Conservation (phyloP, 2,797 vertebrate genomes). For the Arremon brunneinucha region DNA sequence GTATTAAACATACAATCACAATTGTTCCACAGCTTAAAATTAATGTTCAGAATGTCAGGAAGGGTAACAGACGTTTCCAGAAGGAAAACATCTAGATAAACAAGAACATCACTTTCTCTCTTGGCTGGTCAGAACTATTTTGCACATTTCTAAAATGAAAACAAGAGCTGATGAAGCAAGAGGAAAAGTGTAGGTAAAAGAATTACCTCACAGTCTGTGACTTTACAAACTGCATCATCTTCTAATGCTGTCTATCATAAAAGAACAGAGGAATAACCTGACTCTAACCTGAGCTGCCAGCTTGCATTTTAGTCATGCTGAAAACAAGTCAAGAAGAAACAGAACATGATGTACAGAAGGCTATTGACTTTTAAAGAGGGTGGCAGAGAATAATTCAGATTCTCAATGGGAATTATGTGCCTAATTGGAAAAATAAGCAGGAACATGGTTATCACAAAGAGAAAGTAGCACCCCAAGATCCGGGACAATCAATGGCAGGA, state of each 20-base stretch:
- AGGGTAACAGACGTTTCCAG: not conserved
- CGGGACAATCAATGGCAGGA: not conserved
- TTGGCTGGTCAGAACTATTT: not conserved
- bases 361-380: constrained; percentile 5
- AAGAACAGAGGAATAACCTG: not conserved
- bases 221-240: not conserved
- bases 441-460: constrained; percentile 22
- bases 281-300: not conserved
- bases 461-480: constrained; percentile 17
- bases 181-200: not conserved
- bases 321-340: constrained; percentile 40
- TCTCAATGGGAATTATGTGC: constrained; percentile 20
- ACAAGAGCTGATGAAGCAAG: not conserved
- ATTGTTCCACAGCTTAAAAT: not conserved
- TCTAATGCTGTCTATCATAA: not conserved
- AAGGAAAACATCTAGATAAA: not conserved
- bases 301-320: not conserved
- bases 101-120: not conserved
- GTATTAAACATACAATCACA: not conserved
- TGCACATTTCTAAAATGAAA: not conserved
- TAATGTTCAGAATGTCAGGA: not conserved
- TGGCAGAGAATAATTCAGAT: constrained; percentile 23
- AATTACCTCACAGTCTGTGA: not conserved
- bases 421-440: constrained; percentile 16
- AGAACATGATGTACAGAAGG: constrained; percentile 39